phyloP scores from a whole-genome alignment of 2,797 vertebrate genomes.

The Etheostoma perlongum region DNA sequence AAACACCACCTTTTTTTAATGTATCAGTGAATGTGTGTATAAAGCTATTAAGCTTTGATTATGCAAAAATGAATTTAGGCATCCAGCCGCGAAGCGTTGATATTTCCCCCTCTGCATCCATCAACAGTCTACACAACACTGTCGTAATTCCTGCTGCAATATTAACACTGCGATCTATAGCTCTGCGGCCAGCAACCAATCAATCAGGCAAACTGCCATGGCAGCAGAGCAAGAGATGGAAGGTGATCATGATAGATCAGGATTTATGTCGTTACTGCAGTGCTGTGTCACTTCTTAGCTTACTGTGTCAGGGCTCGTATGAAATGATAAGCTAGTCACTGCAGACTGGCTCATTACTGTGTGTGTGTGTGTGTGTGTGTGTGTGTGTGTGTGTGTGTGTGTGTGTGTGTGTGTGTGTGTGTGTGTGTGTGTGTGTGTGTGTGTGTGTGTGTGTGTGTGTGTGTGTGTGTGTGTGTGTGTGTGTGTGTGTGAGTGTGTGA shows the following conservation, averaged over 20 bases:
- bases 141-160: slow-evolving; percentile 62
- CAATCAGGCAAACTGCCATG: slow-evolving; percentile 67
- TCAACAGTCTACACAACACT: slow-evolving; percentile 46
- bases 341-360: slow-evolving; percentile 31
- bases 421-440: slow-evolving; percentile 24
- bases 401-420: slow-evolving; percentile 26
- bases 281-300: slow-evolving; percentile 69
- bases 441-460: too few relatives aligned
- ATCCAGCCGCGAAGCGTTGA: slow-evolving; percentile 52
- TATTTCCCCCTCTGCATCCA: slow-evolving; percentile 62
- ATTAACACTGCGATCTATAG: slow-evolving; percentile 74
- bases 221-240: slow-evolving; percentile 31
- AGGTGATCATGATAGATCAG: slow-evolving; percentile 70
- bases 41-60: slow-evolving; percentile 62
- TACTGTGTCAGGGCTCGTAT: slow-evolving; percentile 52
- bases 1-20: not conserved
- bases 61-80: slow-evolving; percentile 68
- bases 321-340: slow-evolving; percentile 53
- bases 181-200: slow-evolving; percentile 58
- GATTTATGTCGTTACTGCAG: slow-evolving; percentile 73
- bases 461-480: too few relatives aligned
- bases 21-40: slow-evolving; percentile 12
- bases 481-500: too few relatives aligned
- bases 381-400: slow-evolving; percentile 24
- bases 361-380: slow-evolving; percentile 28